Conservation (phyloP, 1,140 invertebrate genomes). For the Nixonia krombeini region DNA sequence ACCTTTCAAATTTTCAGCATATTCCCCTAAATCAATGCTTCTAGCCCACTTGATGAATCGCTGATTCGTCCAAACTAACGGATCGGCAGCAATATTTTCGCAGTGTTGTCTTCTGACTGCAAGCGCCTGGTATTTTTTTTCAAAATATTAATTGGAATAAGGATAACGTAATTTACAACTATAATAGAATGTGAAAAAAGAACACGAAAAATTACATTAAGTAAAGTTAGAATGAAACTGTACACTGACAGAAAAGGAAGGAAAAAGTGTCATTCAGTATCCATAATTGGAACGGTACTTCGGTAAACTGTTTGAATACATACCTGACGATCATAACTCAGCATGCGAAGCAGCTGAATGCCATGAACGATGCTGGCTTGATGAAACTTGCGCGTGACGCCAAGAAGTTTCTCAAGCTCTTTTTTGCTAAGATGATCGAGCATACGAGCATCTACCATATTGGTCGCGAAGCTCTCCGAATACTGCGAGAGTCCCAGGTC, state of each 20-base stretch:
- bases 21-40: conserved; percentile 93
- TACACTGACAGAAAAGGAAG: no score
- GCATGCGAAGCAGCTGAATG: conserved; percentile 90
- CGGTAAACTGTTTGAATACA: no score
- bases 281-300: no score
- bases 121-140: conserved; percentile 76
- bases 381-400: conserved; percentile 92
- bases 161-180: no score
- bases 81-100: conserved; percentile 89
- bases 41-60: conserved; percentile 93
- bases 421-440: conserved; percentile 93
- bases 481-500: conserved; percentile 91
- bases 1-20: conserved; percentile 95
- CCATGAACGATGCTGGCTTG: conserved; percentile 94
- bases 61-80: conserved; percentile 95
- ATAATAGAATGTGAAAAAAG: no score
- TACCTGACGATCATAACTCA: conserved; percentile 94
- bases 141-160: conserved; percentile 5
- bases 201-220: no score
- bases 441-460: conserved; percentile 92
- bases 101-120: conserved; percentile 89
- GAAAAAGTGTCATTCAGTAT: no score
- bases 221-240: no score
- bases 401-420: conserved; percentile 92
- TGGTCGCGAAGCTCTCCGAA: conserved; percentile 88